Evolutionary conservation across 1,140 invertebrate species (phyloP).

Genomic region (Pinna nobilis): DNA sequence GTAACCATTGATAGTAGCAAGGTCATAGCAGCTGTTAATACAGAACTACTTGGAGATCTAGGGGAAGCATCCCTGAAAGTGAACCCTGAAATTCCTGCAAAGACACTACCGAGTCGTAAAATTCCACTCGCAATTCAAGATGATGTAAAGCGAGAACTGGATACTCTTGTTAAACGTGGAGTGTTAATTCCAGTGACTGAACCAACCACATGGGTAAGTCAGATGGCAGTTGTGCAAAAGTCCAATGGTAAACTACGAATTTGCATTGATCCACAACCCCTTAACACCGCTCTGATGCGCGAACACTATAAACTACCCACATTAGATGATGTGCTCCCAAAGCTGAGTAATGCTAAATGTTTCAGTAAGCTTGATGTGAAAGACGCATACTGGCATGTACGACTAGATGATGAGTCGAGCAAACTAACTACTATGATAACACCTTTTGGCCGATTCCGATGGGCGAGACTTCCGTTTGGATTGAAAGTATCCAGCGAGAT

Average conservation of each 20-base stretch:
- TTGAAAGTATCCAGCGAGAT: constrained; percentile 52
- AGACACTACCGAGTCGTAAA: constrained; percentile 33
- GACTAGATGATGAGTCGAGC: constrained; percentile 52
- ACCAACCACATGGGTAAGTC: constrained; percentile 29
- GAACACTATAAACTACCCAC: constrained; percentile 6
- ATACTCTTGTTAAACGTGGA: constrained; percentile 6
- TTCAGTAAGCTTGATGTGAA: constrained; percentile 52
- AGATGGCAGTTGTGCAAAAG: constrained; percentile 11
- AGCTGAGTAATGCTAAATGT: constrained; percentile 37
- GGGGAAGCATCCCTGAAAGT: constrained; percentile 25
- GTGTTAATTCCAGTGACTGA: constrained; percentile 24
- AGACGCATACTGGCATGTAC: constrained; percentile 61
- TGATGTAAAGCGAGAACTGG: constrained; percentile 20
- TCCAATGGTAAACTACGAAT: constrained; percentile 19
- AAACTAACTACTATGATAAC: constrained; percentile 61
- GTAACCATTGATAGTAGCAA: constrained; percentile 20
- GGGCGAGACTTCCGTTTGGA: constrained; percentile 54
- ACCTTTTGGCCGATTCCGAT: constrained; percentile 49
- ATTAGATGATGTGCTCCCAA: constrained; percentile 33
- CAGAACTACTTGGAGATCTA: constrained; percentile 10
- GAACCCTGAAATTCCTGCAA: constrained; percentile 7
- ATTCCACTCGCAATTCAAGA: constrained; percentile 23
- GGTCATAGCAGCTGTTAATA: constrained; percentile 18
- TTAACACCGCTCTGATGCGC: constrained; percentile 6
- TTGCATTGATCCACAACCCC: constrained; percentile 21